Evolutionary conservation across 2,113 vertebrate species (phyloP).

Genomic region (Bothrops jararaca): DNA sequence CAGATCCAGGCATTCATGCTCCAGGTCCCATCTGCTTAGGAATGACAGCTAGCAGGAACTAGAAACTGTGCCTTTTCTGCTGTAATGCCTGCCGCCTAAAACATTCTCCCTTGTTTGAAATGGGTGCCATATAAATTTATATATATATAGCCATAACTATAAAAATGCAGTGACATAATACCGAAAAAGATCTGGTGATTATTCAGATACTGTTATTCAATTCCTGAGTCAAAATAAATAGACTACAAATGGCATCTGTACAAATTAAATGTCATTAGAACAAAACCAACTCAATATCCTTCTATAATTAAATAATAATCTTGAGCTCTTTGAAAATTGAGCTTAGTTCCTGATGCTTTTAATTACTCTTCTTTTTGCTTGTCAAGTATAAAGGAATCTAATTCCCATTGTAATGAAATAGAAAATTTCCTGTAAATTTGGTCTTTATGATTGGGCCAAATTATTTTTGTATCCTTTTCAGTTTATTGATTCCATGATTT

Average conservation of each 20-base stretch:
- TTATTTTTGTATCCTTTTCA: background rate
- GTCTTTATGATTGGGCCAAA: background rate
- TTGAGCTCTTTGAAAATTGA: background rate
- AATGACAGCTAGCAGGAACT: no score
- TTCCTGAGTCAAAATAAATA: background rate
- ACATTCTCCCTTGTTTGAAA: no score
- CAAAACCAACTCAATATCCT: background rate
- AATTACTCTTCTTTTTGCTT: background rate
- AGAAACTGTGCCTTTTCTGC: no score
- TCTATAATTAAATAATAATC: background rate
- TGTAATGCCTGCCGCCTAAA: no score
- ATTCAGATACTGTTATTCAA: background rate
- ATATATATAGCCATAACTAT: background rate
- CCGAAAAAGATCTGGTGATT: background rate
- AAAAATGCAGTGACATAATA: background rate
- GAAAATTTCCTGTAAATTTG: background rate
- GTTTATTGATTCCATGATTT: background rate
- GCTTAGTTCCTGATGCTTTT: background rate
- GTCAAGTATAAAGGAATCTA: background rate
- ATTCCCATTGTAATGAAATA: background rate
- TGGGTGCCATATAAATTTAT: background rate
- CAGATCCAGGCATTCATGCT: no score
- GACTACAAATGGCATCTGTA: background rate
- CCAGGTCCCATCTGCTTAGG: no score
- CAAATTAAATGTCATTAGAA: background rate